phyloP scores from a whole-genome alignment of 1,140 invertebrate genomes.

The Teleopsis dalmanni region DNA sequence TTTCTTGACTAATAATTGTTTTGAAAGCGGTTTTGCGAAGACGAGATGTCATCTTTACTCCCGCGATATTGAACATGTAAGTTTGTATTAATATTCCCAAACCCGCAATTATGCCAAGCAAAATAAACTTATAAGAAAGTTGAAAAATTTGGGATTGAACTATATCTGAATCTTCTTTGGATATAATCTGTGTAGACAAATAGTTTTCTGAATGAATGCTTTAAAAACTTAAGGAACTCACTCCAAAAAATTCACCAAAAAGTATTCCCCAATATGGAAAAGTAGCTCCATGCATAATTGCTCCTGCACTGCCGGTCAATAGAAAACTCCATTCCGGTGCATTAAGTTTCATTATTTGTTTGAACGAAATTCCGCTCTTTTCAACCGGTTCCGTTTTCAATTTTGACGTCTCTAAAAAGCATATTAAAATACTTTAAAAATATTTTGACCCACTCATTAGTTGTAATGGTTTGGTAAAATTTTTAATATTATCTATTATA shows the following conservation, averaged over 20 bases:
- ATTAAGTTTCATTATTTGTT: too few relatives aligned
- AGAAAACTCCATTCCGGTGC: too few relatives aligned
- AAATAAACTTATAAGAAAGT: conserved; percentile 54
- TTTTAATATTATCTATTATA: too few relatives aligned
- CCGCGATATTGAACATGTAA: conserved; percentile 70
- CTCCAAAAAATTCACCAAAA: not conserved
- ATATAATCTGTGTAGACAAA: conserved; percentile 15
- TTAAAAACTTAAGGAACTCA: too few relatives aligned
- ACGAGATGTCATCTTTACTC: conserved; percentile 65
- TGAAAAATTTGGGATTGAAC: conserved; percentile 46
- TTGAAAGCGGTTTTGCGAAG: conserved; percentile 56
- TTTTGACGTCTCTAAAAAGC: too few relatives aligned
- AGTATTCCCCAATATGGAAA: too few relatives aligned
- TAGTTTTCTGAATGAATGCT: not conserved
- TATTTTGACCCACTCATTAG: too few relatives aligned
- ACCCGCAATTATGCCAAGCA: conserved; percentile 68
- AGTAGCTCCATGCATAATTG: too few relatives aligned
- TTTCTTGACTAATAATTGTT: conserved; percentile 66
- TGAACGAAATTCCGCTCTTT: too few relatives aligned
- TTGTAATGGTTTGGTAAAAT: too few relatives aligned
- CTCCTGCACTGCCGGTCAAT: not conserved
- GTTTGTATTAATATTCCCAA: conserved; percentile 60
- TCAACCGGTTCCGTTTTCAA: too few relatives aligned
- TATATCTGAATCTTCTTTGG: conserved; percentile 33
- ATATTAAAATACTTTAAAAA: too few relatives aligned